Base-by-base conservation (phyloP, 92 coral and sea anemone species). In the Zoanthus gigantus region DNA sequence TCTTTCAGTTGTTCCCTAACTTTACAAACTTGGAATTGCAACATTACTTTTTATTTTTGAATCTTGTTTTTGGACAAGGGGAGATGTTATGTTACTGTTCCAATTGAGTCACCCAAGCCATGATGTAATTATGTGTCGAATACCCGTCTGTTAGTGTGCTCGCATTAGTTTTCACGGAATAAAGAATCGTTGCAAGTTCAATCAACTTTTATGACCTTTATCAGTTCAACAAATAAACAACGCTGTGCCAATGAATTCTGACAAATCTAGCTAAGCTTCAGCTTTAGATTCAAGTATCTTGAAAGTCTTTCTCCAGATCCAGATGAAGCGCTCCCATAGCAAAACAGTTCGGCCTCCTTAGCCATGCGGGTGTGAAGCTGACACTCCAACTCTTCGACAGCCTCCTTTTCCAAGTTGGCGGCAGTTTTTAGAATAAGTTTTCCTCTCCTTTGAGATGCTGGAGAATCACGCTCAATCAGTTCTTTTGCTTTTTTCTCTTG, bases 381-480 rank as follows among this genome's bases (percentile, higher is more conserved):
- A 76, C 88, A 47, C 42, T 91, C 92, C 16, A 91, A 72, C 34
- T 88, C 94, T 71, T 91, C 94, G n/a, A 91, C 18, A 1, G 94
- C 94, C 67, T 91, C 94, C 78, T 88, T 89, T 76, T 94, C 97
- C 12, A 94, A 85, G 54, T 94, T 93, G 29, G 87, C 87, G 9
- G 97, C 97, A 56, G 97, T 87, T 82, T 90, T 94, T 32, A 77
- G 81, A 14, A 94, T 86, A 86, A 94, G 90, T 53, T 74, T 88
- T 14, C 97, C 97, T 17, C 97, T 91, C 7, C 97, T 91, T 15
- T 83, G 78, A 15, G 97, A 90, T 0, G 94, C 79, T 0, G 93
- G 93, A 18, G 93, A 87, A 74, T 76, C 84, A 28, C 88, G 90
- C 42, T 88, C 56, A 32, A 91, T 87, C 45, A 91, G 78, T 17